phyloP scores from a whole-genome alignment of 2,797 vertebrate species.

The Loris lydekkerianus region DNA sequence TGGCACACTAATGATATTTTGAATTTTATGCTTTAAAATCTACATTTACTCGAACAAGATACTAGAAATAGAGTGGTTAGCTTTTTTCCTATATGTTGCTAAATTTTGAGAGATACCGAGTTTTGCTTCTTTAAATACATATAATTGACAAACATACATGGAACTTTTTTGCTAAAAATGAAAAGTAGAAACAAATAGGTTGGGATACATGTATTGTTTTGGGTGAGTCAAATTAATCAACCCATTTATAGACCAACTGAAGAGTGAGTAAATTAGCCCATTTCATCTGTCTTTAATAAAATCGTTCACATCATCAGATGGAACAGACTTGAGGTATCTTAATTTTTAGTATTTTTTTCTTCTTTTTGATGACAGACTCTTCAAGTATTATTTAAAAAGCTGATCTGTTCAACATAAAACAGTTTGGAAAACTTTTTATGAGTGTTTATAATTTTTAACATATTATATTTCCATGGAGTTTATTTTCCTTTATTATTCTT shows the following conservation, averaged over 20 bases:
- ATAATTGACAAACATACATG: not conserved
- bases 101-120: not conserved
- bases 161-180: not conserved
- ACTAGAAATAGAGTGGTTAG: not conserved
- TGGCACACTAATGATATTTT: not conserved
- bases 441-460: not conserved
- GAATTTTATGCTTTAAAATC: not conserved
- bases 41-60: not conserved
- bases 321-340: not conserved
- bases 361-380: not conserved
- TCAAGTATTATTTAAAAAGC: not conserved
- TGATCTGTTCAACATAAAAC: not conserved
- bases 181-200: not conserved
- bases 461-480: not conserved
- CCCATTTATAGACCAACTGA: not conserved
- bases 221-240: not conserved
- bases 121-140: not conserved
- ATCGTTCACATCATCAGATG: not conserved
- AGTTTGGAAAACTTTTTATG: not conserved
- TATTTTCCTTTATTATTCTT: not conserved
- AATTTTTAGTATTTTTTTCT: not conserved
- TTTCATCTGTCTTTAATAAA: not conserved
- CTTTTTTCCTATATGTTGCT: conserved; percentile 6
- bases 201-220: not conserved
- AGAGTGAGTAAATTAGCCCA: not conserved